These are phyloP conservation scores for Porites lobata DNA, from an alignment of 92 coral and sea anemone species.

Conservation along the genomic window DNA sequence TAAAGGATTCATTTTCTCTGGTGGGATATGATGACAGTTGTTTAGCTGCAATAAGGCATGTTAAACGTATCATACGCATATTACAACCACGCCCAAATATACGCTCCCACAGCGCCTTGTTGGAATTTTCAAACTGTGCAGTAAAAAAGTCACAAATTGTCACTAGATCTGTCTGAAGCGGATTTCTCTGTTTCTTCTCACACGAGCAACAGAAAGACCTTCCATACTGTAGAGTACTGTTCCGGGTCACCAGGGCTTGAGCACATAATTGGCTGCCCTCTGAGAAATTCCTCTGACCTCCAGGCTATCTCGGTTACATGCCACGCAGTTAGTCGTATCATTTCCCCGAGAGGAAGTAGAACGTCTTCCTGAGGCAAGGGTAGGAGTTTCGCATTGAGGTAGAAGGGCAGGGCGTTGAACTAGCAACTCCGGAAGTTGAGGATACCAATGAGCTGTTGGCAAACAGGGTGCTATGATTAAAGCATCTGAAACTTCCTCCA, in stretches of 20 bases:
- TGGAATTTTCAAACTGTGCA: conserved; percentile 5
- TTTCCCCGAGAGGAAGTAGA: conserved; percentile 24
- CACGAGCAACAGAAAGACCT: conserved; percentile 38
- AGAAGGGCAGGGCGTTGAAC: conserved; percentile 34
- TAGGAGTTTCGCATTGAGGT: conserved; percentile 34
- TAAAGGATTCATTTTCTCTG: no score
- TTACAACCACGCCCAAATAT: no score
- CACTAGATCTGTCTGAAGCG: conserved; percentile 34
- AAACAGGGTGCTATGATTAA: conserved; percentile 37
- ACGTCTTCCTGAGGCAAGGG: conserved; percentile 15
- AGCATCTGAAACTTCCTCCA: conserved; percentile 23
- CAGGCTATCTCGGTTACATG: conserved; percentile 33
- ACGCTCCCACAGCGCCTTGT: neutral
- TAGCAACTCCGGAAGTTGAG: conserved; percentile 17
- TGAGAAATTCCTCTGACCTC: conserved; percentile 44
- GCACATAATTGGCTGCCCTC: conserved; percentile 39
- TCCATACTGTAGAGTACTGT: conserved; percentile 54
- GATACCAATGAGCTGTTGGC: conserved; percentile 48
- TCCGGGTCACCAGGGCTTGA: conserved; percentile 47
- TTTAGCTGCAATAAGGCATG: no score
- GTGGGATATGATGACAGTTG: no score
- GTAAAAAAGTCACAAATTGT: conserved; percentile 1
- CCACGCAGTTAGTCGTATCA: conserved; percentile 39
- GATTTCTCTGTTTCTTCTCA: conserved; percentile 27
- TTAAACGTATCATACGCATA: no score